Evolutionary conservation across 2,888 invertebrate species (phyloP).

Genomic region (Idaea straminata): DNA sequence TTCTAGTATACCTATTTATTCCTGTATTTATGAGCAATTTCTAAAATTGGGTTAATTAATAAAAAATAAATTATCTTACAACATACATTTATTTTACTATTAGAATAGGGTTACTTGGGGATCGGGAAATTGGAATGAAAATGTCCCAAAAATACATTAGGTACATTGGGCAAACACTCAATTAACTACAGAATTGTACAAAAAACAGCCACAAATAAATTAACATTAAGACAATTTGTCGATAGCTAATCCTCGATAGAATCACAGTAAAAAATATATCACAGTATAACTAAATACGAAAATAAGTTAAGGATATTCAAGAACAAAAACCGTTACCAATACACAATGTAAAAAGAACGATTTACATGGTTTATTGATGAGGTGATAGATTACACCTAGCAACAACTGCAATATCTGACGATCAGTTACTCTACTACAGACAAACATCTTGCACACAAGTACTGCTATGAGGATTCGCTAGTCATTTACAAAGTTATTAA

Average conservation of each 20-base stretch:
- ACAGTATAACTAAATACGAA: conserved; percentile 41
- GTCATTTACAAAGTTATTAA: neutral
- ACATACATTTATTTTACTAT: conserved; percentile 35
- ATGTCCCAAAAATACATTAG: conserved; percentile 19
- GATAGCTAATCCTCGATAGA: conserved; percentile 61
- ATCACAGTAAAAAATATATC: conserved; percentile 68
- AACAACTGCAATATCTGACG: conserved; percentile 50
- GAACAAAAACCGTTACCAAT: conserved; percentile 32
- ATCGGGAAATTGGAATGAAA: conserved; percentile 44
- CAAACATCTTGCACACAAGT: conserved; percentile 52
- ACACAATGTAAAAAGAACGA: conserved; percentile 14
- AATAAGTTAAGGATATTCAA: conserved; percentile 38
- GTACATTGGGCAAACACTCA: conserved; percentile 25
- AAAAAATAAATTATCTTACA: conserved; percentile 8
- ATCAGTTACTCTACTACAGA: conserved; percentile 38
- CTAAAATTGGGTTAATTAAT: conserved; percentile 4
- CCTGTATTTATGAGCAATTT: too few species aligned
- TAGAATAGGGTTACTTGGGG: conserved; percentile 31
- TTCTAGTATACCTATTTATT: too few species aligned
- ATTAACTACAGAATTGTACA: conserved; percentile 25
- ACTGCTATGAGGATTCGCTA: conserved; percentile 64
- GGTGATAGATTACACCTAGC: conserved; percentile 46
- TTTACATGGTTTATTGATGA: conserved; percentile 28
- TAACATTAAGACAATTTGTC: conserved; percentile 5
- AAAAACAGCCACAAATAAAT: conserved; percentile 20